phyloP scores from a whole-genome alignment of 2,797 vertebrate genomes.

The Setipinna tenuifilis region DNA sequence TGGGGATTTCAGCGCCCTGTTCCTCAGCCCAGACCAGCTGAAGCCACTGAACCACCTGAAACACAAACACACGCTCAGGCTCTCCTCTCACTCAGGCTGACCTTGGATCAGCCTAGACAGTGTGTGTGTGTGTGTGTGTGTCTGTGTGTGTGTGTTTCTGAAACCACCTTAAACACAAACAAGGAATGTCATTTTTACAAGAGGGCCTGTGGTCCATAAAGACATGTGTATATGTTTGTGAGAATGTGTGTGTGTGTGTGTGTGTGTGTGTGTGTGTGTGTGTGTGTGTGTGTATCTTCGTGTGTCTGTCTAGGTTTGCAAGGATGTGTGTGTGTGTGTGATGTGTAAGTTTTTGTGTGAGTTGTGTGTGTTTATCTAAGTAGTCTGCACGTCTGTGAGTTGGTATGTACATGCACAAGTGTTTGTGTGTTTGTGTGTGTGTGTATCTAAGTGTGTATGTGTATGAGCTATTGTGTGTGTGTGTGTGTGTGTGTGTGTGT shows the following conservation, averaged over 20 bases:
- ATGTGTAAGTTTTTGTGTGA: not conserved
- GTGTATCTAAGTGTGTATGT: no score
- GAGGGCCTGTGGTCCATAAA: no score
- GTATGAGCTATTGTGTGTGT: no score
- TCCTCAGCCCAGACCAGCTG: conserved; percentile 90
- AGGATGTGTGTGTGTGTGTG: conserved; percentile 6
- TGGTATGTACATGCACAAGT: no score
- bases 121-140: conserved; percentile 14
- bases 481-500: not conserved
- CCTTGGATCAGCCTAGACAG: not conserved
- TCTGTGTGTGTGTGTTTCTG: not conserved
- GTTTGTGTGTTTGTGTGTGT: no score
- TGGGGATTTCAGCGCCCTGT: conserved; percentile 81
- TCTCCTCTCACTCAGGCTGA: not conserved
- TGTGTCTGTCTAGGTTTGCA: no score
- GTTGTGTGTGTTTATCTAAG: not conserved
- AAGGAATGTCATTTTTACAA: no score
- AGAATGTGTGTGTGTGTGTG: no score
- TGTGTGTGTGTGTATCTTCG: no score
- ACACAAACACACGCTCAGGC: conserved; percentile 33
- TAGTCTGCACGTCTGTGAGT: no score
- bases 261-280: not conserved
- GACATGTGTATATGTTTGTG: no score
- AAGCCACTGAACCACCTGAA: conserved; percentile 92
- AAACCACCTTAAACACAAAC: not conserved